Base-by-base conservation (phyloP, 64 coral and sea anemone genomes). In the Anthopleura sola region DNA sequence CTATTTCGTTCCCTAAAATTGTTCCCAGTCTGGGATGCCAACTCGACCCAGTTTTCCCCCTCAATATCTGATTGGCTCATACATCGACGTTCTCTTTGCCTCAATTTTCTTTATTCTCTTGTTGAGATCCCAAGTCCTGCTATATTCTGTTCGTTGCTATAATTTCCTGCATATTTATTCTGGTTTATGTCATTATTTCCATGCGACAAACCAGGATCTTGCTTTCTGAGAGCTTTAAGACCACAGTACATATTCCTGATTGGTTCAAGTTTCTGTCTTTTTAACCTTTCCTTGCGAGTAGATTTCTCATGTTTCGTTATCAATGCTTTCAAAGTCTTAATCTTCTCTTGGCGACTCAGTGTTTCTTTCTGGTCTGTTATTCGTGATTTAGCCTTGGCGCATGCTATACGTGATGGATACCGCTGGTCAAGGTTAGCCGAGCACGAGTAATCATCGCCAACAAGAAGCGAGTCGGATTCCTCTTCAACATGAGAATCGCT, bases 301-400 rank as follows among this genome's bases (percentile, higher is more conserved):
- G 8, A 48, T 79, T 47, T 48, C 18, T 47, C 76, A 33, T 79
- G 76, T n/a, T 48, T 79, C 17, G 76, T 79, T 48, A 79, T 47
- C 36, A 79, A 48, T 4, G 76, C 24, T 28, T 23, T 79, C 15
- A 79, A 48, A 44, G 76, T 79, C 76, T 44, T 79, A 5, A 79
- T 79, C 24, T 79, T 79, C 36, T 79, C 37, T 24, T 79, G 76
- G 18, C 76, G 76, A 79, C 76, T 44, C 18, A 44, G 15, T 14
- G 44, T 47, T 33, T 79, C 76, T 44, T 77, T 77, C 13, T 79
- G 76, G 15, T 79, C 76, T 21, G 18, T 79, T 6, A 79, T 79
- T 79, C 38, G 37, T 48, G 44, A 48, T 44, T 79, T 48, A 23
- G 16, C 24, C 18, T 47, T 38, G 18, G 38, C 76, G 76, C 39